A percentile compares a stretch with the other conserved stretches of the same genome.
Evolutionary conservation across 2,797 vertebrate genomes (phyloP).

Genomic region (Phaenicophaeus curvirostris): DNA sequence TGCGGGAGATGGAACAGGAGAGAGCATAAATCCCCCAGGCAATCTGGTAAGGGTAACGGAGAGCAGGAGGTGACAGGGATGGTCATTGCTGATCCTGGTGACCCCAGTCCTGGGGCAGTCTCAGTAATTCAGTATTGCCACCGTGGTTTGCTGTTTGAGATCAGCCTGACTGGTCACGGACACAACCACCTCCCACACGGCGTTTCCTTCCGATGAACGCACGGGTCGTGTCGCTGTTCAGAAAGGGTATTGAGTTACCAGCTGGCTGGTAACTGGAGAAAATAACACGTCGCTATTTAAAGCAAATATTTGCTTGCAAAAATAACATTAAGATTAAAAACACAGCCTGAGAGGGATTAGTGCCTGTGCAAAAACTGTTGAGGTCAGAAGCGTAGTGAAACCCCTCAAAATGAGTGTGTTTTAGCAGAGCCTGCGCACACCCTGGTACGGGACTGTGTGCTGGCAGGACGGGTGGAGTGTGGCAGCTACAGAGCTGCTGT

Average conservation of each 20-base stretch:
- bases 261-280: slow-evolving; percentile 40
- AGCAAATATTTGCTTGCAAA: slow-evolving; percentile 19
- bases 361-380: background rate
- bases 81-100: background rate
- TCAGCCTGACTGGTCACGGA: background rate
- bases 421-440: background rate
- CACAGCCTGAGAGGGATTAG: background rate
- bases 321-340: background rate
- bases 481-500: background rate
- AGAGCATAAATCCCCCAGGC: background rate
- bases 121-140: background rate
- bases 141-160: background rate
- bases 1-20: background rate
- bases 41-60: background rate
- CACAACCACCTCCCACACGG: background rate
- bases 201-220: background rate
- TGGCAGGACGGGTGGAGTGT: background rate
- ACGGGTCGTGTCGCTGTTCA: background rate
- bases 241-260: background rate
- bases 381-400: background rate
- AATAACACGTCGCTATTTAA: slow-evolving; percentile 11
- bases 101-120: background rate
- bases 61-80: background rate
- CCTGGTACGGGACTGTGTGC: background rate
- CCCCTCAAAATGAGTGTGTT: background rate